Percentiles rank a stretch among this genome's conserved stretches.
Evolutionary conservation across 2,113 vertebrate genomes (phyloP).

Genomic region (Oncorhynchus mykiss): DNA sequence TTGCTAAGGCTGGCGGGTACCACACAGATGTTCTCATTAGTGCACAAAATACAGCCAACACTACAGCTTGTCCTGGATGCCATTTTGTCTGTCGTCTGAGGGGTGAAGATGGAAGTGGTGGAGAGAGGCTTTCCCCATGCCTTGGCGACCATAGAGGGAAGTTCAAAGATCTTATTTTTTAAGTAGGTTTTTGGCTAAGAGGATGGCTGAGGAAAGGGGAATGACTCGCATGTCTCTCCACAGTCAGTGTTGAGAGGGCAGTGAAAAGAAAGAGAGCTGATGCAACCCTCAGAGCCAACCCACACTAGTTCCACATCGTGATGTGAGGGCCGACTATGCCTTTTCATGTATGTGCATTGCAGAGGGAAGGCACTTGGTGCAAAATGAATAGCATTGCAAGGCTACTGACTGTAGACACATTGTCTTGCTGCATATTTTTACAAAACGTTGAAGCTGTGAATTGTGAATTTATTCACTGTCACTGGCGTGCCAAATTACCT

Average conservation of each 20-base stretch:
- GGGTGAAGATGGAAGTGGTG: background rate
- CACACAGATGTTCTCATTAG: constrained; percentile 35
- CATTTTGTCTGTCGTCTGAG: background rate
- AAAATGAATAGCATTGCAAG: constrained; percentile 8
- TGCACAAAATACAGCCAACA: constrained; percentile 12
- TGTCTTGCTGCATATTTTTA: constrained; percentile 34
- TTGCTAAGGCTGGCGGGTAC: constrained; percentile 6
- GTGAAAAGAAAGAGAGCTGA: background rate
- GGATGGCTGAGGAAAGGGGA: background rate
- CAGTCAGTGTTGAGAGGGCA: background rate
- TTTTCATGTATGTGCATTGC: background rate
- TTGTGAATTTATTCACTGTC: constrained; percentile 26
- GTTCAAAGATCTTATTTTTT: background rate
- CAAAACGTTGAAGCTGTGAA: constrained; percentile 26
- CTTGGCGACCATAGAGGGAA: too few relatives aligned
- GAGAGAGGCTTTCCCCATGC: background rate
- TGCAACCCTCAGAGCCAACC: background rate
- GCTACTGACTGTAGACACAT: constrained; percentile 27
- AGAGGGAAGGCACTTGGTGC: background rate
- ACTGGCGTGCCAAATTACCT: constrained; percentile 21
- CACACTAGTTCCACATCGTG: background rate
- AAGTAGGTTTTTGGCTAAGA: too few relatives aligned
- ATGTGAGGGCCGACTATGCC: background rate
- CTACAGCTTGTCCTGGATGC: background rate
- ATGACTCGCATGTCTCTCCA: background rate